Evolutionary conservation across 2,797 vertebrate genomes (phyloP), one percentile per base, ranked within the genome.

Genomic region (Oryzias dopingdopingensis): DNA sequence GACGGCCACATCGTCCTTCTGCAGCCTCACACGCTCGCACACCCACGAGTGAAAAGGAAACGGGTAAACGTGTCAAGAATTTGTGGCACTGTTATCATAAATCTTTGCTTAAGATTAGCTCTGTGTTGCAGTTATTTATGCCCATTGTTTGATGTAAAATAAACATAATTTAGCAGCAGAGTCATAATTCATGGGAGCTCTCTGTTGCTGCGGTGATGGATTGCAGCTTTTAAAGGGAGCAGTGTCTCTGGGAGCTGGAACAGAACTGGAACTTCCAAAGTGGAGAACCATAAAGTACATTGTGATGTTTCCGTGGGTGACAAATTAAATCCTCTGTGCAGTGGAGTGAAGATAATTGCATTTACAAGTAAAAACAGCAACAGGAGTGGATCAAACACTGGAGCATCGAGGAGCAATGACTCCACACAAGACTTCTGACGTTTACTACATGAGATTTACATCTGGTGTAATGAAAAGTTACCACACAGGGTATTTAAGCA

Each of bases 121-220:
- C 50, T 32, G 41, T 32, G 1, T 6, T 32, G 17, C 18, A 2
- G 46, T 73, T 81, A 67, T 80, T 72, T 65, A 66, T 76, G 14
- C 16, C 12, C n/a, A 0, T n/a, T 17, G 56, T 50, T 67, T 73
- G 32, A 62, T 42, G 71, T 6, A 60, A 69, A 81, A 72, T 56
- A 58, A 67, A 72, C 13, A 42, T 46, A 62, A 67, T 56, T 49
- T 63, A 37, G 15, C 17, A 50, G 42, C 4, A 26, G 56, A 56
- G 59, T 62, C 46, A 45, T 72, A 47, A 70, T 66, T 83, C 56
- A 65, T 47, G 26, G 18, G 20, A 37, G 63, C 58, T 12, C 51
- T 18, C 52, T 77, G 75, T 62, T 60, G 52, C 15, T 45, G 16
- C 50, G 18, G 5, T 76, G 72, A 82, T 71, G 59, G 44, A 85